Conservation (phyloP, 2,888 invertebrate genomes). For the Octonoba sinensis region DNA sequence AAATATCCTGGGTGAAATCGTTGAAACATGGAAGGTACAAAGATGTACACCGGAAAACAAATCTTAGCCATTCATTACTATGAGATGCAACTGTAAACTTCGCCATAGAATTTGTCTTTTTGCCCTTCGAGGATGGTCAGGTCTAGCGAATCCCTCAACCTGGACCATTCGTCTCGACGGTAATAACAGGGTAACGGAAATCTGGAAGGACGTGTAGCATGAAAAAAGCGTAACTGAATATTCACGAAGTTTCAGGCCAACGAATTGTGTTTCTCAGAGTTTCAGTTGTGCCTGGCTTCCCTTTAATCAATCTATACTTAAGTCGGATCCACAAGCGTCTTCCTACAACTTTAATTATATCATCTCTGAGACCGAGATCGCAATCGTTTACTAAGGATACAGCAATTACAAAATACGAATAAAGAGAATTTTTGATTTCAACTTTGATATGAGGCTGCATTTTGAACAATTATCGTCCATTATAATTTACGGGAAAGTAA, state of each 20-base stretch:
- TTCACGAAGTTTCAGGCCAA: conserved; percentile 32
- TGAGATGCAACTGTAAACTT: conserved; percentile 27
- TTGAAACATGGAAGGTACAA: background rate
- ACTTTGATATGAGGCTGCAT: too few species aligned
- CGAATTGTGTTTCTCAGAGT: conserved; percentile 1
- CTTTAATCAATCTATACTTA: conserved; percentile 24
- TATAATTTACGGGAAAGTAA: too few species aligned
- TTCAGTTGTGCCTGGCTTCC: background rate
- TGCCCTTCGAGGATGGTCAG: conserved; percentile 14
- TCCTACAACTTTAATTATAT: too few species aligned
- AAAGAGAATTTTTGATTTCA: too few species aligned
- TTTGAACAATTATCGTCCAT: too few species aligned
- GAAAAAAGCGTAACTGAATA: conserved; percentile 28
- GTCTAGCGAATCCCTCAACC: conserved; percentile 2
- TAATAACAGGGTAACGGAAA: conserved; percentile 58
- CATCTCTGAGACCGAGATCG: background rate
- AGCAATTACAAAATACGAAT: too few species aligned
- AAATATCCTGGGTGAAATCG: conserved; percentile 2
- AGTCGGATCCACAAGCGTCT: too few species aligned
- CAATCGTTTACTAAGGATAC: too few species aligned
- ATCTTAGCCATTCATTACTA: conserved; percentile 8
- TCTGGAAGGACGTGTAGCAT: conserved; percentile 28
- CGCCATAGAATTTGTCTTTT: conserved; percentile 21
- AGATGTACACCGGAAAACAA: conserved; percentile 7
- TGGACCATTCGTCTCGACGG: conserved; percentile 18